phyloP scores from a whole-genome alignment of 2,888 invertebrate genomes.

The Alitta virens region DNA sequence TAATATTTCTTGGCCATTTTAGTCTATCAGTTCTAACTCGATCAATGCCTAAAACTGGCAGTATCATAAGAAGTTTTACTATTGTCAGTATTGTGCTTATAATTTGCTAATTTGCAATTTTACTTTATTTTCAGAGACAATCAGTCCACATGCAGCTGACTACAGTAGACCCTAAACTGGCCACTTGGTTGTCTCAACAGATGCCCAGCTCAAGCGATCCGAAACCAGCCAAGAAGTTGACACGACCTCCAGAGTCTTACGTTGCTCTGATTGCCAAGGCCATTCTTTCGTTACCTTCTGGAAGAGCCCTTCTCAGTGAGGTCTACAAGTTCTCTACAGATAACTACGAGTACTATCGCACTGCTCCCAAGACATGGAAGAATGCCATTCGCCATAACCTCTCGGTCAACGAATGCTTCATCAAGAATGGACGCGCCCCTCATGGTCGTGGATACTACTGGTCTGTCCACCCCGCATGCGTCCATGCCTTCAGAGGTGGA shows the following conservation, averaged over 20 bases:
- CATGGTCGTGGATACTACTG: slow-evolving; percentile 13
- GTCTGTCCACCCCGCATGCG: slow-evolving; percentile 9
- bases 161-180: too few relatives aligned
- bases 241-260: slow-evolving; percentile 8
- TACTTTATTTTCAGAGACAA: too few relatives aligned
- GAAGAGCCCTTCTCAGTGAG: slow-evolving; percentile 3
- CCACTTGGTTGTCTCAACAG: too few relatives aligned
- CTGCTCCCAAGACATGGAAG: slow-evolving; percentile 5
- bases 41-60: too few relatives aligned
- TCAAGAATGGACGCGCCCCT: slow-evolving; percentile 4
- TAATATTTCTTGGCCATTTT: too few relatives aligned
- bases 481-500: neutral
- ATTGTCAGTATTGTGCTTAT: too few relatives aligned
- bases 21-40: too few relatives aligned
- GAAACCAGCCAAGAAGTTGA: too few relatives aligned
- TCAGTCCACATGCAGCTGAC: too few relatives aligned
- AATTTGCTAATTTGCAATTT: too few relatives aligned
- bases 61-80: too few relatives aligned
- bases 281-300: neutral
- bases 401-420: slow-evolving; percentile 13
- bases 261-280: slow-evolving; percentile 5
- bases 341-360: slow-evolving; percentile 5
- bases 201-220: too few relatives aligned
- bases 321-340: slow-evolving; percentile 4
- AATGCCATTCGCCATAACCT: slow-evolving; percentile 12